phyloP scores from a whole-genome alignment of 2,888 invertebrate species.

The Amiota mariae region DNA sequence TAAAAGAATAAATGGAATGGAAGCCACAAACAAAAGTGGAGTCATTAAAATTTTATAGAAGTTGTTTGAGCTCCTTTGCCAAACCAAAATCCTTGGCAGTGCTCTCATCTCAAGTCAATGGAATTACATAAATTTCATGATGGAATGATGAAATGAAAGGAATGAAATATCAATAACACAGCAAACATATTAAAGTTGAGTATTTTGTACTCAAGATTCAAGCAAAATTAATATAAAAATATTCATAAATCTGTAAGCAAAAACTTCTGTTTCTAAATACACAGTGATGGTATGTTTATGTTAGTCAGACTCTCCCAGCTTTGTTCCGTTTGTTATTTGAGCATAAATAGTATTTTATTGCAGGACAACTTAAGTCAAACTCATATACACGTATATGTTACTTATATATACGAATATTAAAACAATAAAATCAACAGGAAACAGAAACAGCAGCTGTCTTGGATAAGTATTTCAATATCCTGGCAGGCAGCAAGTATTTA shows the following conservation, averaged over 20 bases:
- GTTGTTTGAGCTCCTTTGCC: no score
- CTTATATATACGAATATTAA: background rate
- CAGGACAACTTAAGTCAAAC: background rate
- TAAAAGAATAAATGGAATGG: background rate
- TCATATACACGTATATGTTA: no score
- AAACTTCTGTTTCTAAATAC: constrained; percentile 7
- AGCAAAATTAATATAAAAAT: constrained; percentile 22
- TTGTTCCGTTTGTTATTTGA: background rate
- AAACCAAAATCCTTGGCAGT: no score
- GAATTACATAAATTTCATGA: no score
- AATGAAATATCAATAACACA: background rate
- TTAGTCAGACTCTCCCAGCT: background rate
- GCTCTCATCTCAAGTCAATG: no score
- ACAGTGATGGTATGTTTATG: background rate
- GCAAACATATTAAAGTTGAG: background rate
- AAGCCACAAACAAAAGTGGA: constrained; percentile 1
- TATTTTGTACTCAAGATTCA: background rate
- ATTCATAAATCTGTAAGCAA: constrained; percentile 21
- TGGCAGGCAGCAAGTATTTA: no score
- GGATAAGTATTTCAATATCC: background rate
- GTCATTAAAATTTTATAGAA: no score
- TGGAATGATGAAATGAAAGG: no score
- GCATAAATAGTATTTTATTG: constrained; percentile 23
- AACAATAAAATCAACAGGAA: background rate
- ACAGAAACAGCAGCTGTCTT: background rate